Evolutionary conservation across 2,113 vertebrate genomes (phyloP).

Genomic region (Pteropus alecto): DNA sequence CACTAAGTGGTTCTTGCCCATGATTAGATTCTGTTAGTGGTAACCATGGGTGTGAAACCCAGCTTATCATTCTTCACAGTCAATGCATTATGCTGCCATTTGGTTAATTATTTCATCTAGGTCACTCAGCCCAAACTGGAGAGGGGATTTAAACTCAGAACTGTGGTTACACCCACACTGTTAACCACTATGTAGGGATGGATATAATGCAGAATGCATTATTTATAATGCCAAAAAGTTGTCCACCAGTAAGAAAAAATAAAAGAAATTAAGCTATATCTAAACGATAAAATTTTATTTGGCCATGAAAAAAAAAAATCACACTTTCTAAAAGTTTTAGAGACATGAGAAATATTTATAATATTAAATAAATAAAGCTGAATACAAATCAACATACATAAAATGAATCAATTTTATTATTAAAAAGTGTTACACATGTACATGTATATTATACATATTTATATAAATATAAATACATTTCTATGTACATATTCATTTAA

Average conservation of each 20-base stretch:
- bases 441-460: not conserved
- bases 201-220: not conserved
- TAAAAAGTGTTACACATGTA: not conserved
- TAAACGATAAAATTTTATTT: not conserved
- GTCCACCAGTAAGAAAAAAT: not conserved
- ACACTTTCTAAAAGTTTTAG: constrained; percentile 31
- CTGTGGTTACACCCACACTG: not conserved
- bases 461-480: not conserved
- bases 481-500: not conserved
- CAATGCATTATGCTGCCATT: not conserved
- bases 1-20: not conserved
- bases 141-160: not conserved
- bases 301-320: not conserved
- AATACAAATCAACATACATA: not conserved
- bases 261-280: constrained; percentile 4
- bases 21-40: not conserved
- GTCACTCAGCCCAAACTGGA: not conserved
- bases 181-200: not conserved
- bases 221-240: not conserved
- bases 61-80: not conserved
- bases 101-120: constrained; percentile 23
- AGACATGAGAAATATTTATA: constrained; percentile 32
- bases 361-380: not conserved
- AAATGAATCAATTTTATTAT: constrained; percentile 15
- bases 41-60: not conserved